A percentile compares a stretch with the other conserved stretches of the same genome.
Evolutionary conservation across 2,113 vertebrate species (phyloP).

Genomic region (Rousettus leschenaultii): DNA sequence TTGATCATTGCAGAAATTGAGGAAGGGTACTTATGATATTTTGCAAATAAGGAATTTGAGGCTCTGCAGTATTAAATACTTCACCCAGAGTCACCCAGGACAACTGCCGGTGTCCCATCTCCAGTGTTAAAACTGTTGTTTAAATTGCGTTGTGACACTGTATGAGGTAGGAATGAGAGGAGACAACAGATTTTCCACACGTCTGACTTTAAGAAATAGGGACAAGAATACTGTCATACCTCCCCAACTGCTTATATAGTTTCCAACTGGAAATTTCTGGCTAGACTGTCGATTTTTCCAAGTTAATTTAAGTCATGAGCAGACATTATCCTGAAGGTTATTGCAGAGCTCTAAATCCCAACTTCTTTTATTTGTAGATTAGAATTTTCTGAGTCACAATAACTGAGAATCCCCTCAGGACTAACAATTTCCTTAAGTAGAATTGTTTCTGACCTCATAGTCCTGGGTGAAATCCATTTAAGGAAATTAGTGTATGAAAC

Average conservation of each 20-base stretch:
- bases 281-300: not conserved
- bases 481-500: constrained; percentile 38
- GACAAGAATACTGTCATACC: not conserved
- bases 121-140: not conserved
- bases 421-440: constrained; percentile 44
- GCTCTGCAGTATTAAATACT: not conserved
- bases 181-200: not conserved
- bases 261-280: not conserved
- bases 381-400: not conserved
- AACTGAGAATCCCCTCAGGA: not conserved
- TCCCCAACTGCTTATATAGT: not conserved
- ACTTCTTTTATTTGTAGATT: not conserved
- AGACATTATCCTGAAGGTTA: not conserved
- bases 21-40: not conserved
- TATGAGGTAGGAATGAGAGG: not conserved
- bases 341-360: not conserved
- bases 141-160: not conserved
- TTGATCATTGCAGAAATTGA: not conserved
- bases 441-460: constrained; percentile 40
- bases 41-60: not conserved
- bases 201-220: not conserved
- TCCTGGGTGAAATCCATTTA: constrained; percentile 26
- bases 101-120: not conserved
- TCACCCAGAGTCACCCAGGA: not conserved
- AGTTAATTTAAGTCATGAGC: not conserved